Evolutionary conservation across 2,797 vertebrate genomes (phyloP).

Genomic region (Glossophaga mutica): DNA sequence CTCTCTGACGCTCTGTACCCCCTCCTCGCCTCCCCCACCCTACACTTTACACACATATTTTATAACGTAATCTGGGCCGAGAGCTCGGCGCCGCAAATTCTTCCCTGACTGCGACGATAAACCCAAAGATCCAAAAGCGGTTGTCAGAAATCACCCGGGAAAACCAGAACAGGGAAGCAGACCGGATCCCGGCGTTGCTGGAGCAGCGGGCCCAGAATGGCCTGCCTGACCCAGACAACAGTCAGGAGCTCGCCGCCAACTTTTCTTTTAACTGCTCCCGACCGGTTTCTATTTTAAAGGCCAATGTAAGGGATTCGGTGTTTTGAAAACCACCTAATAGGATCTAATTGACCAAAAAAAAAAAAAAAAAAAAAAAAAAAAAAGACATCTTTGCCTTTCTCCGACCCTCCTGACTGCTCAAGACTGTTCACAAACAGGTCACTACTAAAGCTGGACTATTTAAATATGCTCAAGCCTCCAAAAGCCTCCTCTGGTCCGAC

Average conservation of each 20-base stretch:
- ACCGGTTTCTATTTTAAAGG: slow-evolving; percentile 22
- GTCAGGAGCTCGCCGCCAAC: neutral
- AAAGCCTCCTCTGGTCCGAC: neutral
- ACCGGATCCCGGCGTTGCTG: neutral
- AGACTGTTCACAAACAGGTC: neutral
- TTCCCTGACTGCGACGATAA: neutral
- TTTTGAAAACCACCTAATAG: neutral
- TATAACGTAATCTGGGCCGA: neutral
- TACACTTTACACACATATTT: slow-evolving; percentile 34
- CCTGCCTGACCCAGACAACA: neutral
- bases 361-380: neutral
- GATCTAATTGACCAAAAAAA: neutral
- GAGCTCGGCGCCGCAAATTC: neutral
- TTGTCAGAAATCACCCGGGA: neutral
- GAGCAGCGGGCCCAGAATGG: neutral
- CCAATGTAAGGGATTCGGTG: neutral
- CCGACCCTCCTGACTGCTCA: neutral
- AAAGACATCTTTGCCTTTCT: neutral
- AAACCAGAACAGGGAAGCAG: neutral
- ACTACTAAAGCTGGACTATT: slow-evolving; percentile 7
- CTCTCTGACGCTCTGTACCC: neutral
- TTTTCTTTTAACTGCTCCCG: neutral
- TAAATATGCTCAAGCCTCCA: neutral
- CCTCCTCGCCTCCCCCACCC: neutral
- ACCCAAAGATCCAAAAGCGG: neutral